Evolutionary conservation across 2,797 vertebrate genomes (phyloP).

Genomic region (Astyanax mexicanus): DNA sequence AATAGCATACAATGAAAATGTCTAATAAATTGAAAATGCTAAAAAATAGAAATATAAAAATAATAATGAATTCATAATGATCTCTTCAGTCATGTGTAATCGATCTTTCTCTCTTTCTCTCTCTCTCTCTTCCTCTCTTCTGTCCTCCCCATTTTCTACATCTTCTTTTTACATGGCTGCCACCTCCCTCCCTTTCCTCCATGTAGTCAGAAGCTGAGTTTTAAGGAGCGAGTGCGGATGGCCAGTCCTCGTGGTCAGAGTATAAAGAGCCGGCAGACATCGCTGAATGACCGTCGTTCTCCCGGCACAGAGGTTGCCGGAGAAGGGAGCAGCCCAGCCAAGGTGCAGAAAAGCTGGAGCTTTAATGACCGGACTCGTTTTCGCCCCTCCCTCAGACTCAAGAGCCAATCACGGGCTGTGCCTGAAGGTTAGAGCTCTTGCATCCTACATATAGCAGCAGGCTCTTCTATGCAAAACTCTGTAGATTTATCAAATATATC

Average conservation of each 20-base stretch:
- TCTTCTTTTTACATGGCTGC: not conserved
- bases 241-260: conserved; percentile 95
- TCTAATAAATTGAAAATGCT: not conserved
- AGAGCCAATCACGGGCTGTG: conserved; percentile 90
- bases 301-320: conserved; percentile 84
- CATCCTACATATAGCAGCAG: not conserved
- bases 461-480: not conserved
- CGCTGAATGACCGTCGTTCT: conserved; percentile 88
- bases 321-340: conserved; percentile 90
- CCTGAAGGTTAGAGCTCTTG: conserved; percentile 83
- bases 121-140: not conserved
- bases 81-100: conserved; percentile 44
- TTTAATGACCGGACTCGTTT: conserved; percentile 98
- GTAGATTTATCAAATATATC: not conserved
- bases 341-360: conserved; percentile 99
- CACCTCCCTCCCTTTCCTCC: not conserved
- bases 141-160: not conserved
- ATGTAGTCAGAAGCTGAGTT: conserved; percentile 94
- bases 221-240: conserved; percentile 94
- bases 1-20: conserved; percentile 1
- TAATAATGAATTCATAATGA: conserved; percentile 42
- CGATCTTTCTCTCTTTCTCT: conserved; percentile 32
- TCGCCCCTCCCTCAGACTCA: conserved; percentile 91
- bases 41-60: conserved; percentile 44
- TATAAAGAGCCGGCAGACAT: conserved; percentile 90